Conservation (phyloP, 2,113 vertebrate species). For the Labeo rohita region DNA sequence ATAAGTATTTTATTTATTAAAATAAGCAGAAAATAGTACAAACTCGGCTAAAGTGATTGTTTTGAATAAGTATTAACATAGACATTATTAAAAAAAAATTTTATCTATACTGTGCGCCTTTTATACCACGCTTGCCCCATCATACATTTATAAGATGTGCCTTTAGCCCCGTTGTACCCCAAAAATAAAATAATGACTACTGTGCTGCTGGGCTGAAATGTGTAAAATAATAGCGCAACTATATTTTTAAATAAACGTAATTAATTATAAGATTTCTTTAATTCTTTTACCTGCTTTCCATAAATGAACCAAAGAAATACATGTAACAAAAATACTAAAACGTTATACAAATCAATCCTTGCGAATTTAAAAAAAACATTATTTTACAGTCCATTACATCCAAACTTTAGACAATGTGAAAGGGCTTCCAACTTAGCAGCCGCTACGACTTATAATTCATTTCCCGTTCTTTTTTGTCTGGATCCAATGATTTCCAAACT, state of each 20-base stretch:
- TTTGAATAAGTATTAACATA: no score
- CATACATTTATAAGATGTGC: no score
- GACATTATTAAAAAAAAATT: no score
- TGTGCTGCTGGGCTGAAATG: not conserved
- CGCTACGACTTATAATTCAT: constrained; percentile 50
- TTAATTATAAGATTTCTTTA: not conserved
- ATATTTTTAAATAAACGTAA: not conserved
- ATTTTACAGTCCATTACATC: constrained; percentile 5
- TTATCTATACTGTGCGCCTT: no score
- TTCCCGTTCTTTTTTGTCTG: constrained; percentile 42
- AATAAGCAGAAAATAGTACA: no score
- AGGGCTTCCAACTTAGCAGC: constrained; percentile 42
- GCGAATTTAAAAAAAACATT: not conserved
- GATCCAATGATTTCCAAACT: constrained; percentile 51
- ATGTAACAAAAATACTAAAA: not conserved
- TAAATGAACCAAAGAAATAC: not conserved
- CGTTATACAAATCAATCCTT: not conserved
- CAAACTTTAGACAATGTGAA: constrained; percentile 38
- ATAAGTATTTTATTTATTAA: no score
- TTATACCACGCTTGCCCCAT: no score
- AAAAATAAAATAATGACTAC: not conserved
- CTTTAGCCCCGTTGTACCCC: no score
- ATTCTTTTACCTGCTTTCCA: no score
- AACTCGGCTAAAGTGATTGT: no score
- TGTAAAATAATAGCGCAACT: not conserved